These are phyloP conservation scores for Ochlodes sylvanus DNA, from an alignment of 2,888 invertebrate genomes.

Conservation along the genomic window DNA sequence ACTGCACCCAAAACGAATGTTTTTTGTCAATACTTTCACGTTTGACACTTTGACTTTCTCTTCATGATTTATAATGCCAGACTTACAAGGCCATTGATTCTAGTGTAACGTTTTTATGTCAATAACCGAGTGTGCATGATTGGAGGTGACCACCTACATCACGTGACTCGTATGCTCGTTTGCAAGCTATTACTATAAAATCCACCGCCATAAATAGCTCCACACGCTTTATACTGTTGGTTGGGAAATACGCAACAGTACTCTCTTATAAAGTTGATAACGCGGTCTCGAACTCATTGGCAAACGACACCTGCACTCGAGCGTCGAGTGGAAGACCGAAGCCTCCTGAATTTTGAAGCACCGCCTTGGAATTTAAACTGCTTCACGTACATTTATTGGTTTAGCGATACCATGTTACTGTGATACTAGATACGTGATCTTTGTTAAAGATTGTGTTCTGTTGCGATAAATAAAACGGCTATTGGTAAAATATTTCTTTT, in stretches of 20 bases:
- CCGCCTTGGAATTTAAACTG: slow-evolving; percentile 24
- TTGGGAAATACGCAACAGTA: not conserved
- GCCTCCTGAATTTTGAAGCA: slow-evolving; percentile 29
- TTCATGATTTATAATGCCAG: no score
- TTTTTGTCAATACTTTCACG: no score
- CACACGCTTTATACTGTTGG: not conserved
- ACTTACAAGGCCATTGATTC: not conserved
- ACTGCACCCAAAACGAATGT: no score
- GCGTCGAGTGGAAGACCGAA: slow-evolving; percentile 11
- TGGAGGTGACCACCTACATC: not conserved
- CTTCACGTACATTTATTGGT: slow-evolving; percentile 35
- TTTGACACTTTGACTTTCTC: no score
- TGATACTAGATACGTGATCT: slow-evolving; percentile 27
- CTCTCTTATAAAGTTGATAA: not conserved
- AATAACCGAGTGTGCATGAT: not conserved
- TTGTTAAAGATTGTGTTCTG: slow-evolving; percentile 17
- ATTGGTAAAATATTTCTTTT: not conserved
- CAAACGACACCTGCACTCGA: slow-evolving; percentile 27
- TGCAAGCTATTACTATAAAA: not conserved
- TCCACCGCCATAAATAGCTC: not conserved
- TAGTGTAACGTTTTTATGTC: not conserved
- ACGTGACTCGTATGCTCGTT: not conserved
- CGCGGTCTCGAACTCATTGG: slow-evolving; percentile 1
- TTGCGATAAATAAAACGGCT: not conserved
- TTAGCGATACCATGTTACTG: slow-evolving; percentile 26